Evolutionary conservation across 2,888 invertebrate species (phyloP).

Genomic region (Phengaris arion): DNA sequence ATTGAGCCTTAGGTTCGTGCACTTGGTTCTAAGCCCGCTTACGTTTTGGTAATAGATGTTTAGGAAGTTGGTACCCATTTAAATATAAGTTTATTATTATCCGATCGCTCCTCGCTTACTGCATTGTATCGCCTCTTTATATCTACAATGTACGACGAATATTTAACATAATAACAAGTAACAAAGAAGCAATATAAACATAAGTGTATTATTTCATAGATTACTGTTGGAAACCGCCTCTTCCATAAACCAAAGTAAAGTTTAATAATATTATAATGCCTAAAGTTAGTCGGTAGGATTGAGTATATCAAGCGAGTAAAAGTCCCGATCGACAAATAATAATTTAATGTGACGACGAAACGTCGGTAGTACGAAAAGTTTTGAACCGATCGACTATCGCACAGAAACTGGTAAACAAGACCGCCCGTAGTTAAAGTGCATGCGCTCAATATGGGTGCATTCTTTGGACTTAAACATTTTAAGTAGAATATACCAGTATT

Average conservation of each 20-base stretch:
- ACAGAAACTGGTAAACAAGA: slow-evolving; percentile 2
- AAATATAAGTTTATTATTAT: no score
- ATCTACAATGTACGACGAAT: no score
- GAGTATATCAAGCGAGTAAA: neutral
- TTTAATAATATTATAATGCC: slow-evolving; percentile 3
- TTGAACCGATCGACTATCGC: neutral
- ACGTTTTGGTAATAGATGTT: slow-evolving; percentile 5
- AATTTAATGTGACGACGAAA: neutral
- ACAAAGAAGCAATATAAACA: no score
- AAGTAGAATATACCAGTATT: neutral
- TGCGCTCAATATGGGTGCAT: neutral
- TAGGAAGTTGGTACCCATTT: no score
- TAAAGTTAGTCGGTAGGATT: neutral
- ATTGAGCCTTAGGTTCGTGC: neutral
- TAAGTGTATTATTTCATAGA: no score
- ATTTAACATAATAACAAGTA: no score
- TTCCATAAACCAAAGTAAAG: neutral
- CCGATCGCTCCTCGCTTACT: no score
- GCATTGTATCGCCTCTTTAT: no score
- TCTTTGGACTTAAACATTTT: neutral
- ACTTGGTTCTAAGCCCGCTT: neutral
- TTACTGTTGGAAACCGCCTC: no score
- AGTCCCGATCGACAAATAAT: neutral
- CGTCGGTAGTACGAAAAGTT: neutral
- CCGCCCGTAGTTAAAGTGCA: neutral